phyloP scores from a whole-genome alignment of 2,797 vertebrate species.

The Anisognathus igniventris region DNA sequence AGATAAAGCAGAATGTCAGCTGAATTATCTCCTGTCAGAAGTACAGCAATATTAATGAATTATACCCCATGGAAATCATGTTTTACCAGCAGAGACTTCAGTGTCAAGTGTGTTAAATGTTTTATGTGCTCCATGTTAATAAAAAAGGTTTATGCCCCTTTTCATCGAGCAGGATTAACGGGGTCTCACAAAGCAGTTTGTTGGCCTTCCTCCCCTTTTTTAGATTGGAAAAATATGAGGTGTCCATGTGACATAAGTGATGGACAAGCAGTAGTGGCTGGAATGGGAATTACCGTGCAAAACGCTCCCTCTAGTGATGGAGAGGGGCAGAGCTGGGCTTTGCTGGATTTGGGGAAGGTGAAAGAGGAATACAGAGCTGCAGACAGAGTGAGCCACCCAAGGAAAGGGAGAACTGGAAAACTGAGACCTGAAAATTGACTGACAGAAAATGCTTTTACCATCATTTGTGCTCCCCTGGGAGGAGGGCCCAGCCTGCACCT shows the following conservation, averaged over 20 bases:
- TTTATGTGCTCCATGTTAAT: not conserved
- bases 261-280: not conserved
- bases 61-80: not conserved
- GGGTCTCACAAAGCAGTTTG: not conserved
- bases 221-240: conserved; percentile 18
- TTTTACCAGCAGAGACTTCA: conserved; percentile 6
- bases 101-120: not conserved
- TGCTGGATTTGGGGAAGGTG: not conserved
- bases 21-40: not conserved
- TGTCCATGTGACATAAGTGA: not conserved
- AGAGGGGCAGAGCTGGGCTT: not conserved
- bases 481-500: not conserved
- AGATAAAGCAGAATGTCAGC: not conserved
- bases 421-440: not conserved
- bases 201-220: not conserved
- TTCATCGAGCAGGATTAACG: conserved; percentile 4
- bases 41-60: not conserved
- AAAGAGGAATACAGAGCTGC: not conserved
- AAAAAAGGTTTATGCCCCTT: conserved; percentile 19
- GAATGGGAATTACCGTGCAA: not conserved
- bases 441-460: not conserved
- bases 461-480: not conserved
- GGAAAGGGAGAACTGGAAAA: not conserved
- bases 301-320: conserved; percentile 43
- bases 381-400: not conserved